Base-by-base conservation (phyloP, 2,888 invertebrate species). In the Clusia tigrina region DNA sequence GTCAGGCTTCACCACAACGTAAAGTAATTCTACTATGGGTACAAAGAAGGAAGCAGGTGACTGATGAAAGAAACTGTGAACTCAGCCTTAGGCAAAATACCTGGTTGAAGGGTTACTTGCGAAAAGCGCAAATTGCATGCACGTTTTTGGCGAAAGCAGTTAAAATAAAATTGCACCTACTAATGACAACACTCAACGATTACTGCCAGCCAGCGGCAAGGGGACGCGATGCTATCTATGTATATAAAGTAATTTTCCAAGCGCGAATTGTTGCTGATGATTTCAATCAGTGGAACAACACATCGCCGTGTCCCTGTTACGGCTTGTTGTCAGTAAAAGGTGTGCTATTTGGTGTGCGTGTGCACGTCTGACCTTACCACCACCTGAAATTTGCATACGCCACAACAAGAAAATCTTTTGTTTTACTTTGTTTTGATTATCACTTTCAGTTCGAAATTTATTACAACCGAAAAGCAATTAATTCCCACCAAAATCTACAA, bases 401-500 rank as follows among this genome's bases (percentile, higher is more conserved):
- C 22, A 15, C 22, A 18, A 5, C 22, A 22, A n/a, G n/a, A n/a
- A 18, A 20, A 48, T 20, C 48, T 18, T 5, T 48, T 18, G 5
- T 15, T 6, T 9, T 48, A 17, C 23, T 73, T 76, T 76, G 71
- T 77, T 79, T 72, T 78, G 77, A 76, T 78, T 74, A 74, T 69
- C 68, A 67, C 65, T 71, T 71, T 74, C 66, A 61, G 66, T 68
- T 63, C 56, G 57, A 71, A 75, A 80, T 81, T 81, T 81, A 81
- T 80, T 73, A 70, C 68, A 66, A 71, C 73, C 70, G 60, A 67
- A 73, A 73, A 73, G 72, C 78, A 81, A 81, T 81, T 81, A 81
- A 80, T 81, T 79, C 71, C 73, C 73, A 71, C 73, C 73, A 70
- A 74, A 76, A 79, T 76, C 76, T 72, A 74, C 18, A 59, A 69